phyloP scores from a whole-genome alignment of 2,113 vertebrate species.

The Pangasianodon gigas region DNA sequence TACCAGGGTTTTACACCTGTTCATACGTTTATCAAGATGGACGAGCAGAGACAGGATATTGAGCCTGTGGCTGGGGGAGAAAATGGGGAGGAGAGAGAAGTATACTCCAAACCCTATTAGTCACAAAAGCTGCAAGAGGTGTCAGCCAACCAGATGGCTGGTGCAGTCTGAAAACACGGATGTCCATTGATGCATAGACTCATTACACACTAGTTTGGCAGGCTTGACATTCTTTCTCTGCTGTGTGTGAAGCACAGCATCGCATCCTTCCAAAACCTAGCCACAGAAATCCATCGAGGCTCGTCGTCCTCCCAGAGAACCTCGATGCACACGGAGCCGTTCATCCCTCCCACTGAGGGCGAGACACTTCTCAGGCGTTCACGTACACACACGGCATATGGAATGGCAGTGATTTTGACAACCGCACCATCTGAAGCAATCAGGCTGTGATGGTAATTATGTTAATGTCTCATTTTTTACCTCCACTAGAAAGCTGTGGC shows the following conservation, averaged over 20 bases:
- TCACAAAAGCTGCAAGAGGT: background rate
- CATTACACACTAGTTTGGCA: constrained; percentile 1
- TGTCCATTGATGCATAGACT: background rate
- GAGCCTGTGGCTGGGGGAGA: background rate
- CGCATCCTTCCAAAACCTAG: background rate
- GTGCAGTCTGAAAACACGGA: background rate
- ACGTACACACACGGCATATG: background rate
- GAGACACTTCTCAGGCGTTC: background rate
- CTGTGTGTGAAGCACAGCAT: background rate
- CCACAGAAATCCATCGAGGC: background rate
- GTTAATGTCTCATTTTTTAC: constrained; percentile 35
- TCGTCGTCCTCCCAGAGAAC: background rate
- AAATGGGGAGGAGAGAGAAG: constrained; percentile 5
- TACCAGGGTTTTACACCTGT: constrained; percentile 44
- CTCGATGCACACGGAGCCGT: background rate
- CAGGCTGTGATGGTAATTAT: background rate
- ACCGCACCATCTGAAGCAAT: background rate
- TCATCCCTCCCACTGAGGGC: background rate
- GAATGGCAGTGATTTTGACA: background rate
- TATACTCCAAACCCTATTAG: background rate
- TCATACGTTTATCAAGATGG: constrained; percentile 26
- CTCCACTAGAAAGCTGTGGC: constrained; percentile 77
- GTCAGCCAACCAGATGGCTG: background rate
- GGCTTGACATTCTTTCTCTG: background rate
- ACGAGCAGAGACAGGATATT: constrained; percentile 16